Conservation (phyloP, 92 coral and sea anemone species). For the Siderastrea siderea region DNA sequence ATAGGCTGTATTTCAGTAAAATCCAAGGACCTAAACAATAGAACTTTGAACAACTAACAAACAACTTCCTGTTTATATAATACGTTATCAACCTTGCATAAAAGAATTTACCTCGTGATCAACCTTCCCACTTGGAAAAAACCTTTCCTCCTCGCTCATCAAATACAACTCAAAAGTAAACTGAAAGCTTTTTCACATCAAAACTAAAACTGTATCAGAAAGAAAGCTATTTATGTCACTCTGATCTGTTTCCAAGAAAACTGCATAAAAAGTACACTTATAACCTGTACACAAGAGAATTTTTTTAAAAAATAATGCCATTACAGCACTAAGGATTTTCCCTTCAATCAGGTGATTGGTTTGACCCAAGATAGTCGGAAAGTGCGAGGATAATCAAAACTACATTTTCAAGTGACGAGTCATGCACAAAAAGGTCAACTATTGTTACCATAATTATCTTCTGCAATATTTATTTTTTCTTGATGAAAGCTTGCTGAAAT, state of each 20-base stretch:
- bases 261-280: background rate
- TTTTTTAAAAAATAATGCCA: background rate
- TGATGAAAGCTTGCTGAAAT: background rate
- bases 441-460: background rate
- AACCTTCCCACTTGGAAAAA: background rate
- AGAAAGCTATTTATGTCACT: background rate
- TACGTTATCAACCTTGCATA: background rate
- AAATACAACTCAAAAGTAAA: background rate
- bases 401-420: background rate
- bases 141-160: background rate
- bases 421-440: conserved; percentile 12
- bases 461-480: background rate
- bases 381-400: conserved; percentile 25
- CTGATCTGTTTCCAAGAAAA: conserved; percentile 17
- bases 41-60: background rate
- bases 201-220: conserved; percentile 12
- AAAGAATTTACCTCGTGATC: conserved; percentile 21
- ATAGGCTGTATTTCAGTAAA: too few relatives aligned
- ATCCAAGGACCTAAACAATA: too few relatives aligned
- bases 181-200: conserved; percentile 16
- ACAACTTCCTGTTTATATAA: conserved; percentile 47
- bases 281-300: background rate
- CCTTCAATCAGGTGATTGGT: conserved; percentile 8
- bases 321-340: background rate
- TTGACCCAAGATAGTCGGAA: background rate